Conservation (phyloP, 37 sponge, comb jelly and placozoan species). For the Axinella damicornis region DNA sequence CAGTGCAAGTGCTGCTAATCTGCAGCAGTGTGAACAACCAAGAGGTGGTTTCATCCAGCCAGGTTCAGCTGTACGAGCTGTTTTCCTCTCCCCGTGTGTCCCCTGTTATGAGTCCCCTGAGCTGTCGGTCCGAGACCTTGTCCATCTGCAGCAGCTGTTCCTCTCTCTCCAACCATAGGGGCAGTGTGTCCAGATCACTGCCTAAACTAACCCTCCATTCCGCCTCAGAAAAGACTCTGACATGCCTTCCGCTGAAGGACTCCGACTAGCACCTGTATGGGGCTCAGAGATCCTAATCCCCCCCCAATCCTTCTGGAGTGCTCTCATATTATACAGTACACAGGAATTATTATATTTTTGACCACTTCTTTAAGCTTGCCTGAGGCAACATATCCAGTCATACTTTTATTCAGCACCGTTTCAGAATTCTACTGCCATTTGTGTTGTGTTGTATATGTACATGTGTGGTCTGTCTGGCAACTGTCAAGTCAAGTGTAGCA, state of each 20-base stretch:
- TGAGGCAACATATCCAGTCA: too few species aligned
- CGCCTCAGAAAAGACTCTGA: neutral
- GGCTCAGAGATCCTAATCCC: too few species aligned
- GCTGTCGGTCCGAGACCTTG: neutral
- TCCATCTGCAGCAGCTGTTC: neutral
- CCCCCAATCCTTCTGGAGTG: too few species aligned
- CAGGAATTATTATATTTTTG: too few species aligned
- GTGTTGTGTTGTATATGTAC: too few species aligned
- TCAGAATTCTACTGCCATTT: too few species aligned
- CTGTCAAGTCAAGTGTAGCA: too few species aligned
- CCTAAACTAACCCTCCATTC: constrained; percentile 24
- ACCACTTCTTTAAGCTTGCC: too few species aligned
- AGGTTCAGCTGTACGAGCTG: constrained; percentile 29
- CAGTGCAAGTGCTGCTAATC: constrained; percentile 20
- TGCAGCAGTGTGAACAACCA: neutral
- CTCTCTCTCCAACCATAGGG: neutral
- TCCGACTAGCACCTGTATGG: too few species aligned
- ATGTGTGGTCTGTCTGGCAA: too few species aligned
- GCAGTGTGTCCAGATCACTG: neutral
- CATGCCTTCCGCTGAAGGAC: constrained; percentile 28
- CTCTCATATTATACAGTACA: too few species aligned
- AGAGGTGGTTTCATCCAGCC: neutral
- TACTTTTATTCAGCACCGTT: too few species aligned
- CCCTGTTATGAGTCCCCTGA: constrained; percentile 19
- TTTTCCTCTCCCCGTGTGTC: constrained; percentile 15